Conservation (phyloP, 1,140 invertebrate species). For the Leptonema lineaticorne region DNA sequence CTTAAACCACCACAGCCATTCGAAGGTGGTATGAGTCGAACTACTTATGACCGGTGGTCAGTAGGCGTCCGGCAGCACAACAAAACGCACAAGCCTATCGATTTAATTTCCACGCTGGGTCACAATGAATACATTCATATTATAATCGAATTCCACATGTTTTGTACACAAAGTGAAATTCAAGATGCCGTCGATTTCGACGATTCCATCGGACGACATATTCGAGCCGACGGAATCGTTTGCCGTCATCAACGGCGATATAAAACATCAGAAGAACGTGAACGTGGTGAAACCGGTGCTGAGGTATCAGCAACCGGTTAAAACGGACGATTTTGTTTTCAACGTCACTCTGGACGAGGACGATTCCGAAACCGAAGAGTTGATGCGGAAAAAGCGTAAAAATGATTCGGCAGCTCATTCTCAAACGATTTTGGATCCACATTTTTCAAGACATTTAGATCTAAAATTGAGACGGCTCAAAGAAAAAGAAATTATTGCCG, state of each 20-base stretch:
- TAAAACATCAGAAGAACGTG: slow-evolving; percentile 37
- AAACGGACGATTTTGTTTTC: slow-evolving; percentile 17
- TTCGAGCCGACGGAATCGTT: slow-evolving; percentile 51
- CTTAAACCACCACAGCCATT: no score
- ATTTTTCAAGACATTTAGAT: slow-evolving; percentile 65
- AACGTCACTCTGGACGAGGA: slow-evolving; percentile 39
- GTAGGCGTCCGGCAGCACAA: slow-evolving; percentile 10
- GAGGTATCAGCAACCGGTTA: no score
- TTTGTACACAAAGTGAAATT: neutral
- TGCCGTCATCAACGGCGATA: slow-evolving; percentile 54
- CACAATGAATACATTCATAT: no score
- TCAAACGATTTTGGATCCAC: slow-evolving; percentile 50
- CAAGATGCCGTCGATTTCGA: slow-evolving; percentile 47
- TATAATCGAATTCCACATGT: neutral
- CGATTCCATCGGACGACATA: slow-evolving; percentile 45
- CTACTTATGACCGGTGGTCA: slow-evolving; percentile 6
- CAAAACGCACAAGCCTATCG: slow-evolving; percentile 9
- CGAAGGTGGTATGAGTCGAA: neutral
- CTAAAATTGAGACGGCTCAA: slow-evolving; percentile 64
- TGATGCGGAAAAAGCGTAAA: slow-evolving; percentile 42
- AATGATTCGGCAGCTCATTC: slow-evolving; percentile 43
- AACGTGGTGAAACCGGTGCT: slow-evolving; percentile 49
- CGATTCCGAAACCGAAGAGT: slow-evolving; percentile 45
- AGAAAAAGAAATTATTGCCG: slow-evolving; percentile 56
- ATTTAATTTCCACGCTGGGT: slow-evolving; percentile 16